Conservation (phyloP, 2,888 invertebrate genomes). For the Lacanobia wlatinum region DNA sequence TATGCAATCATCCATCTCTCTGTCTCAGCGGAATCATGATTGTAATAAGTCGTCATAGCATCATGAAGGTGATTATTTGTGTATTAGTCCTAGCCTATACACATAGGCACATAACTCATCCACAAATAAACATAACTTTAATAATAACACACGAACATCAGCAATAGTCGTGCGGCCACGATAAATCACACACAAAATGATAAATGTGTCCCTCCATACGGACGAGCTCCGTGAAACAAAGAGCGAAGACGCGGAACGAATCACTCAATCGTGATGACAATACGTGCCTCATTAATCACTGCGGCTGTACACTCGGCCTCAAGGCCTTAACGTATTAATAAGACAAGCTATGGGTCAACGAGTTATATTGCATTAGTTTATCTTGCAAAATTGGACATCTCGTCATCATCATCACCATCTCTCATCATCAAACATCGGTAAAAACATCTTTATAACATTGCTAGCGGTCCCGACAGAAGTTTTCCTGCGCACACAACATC, state of each 20-base stretch:
- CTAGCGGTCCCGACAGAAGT: no score
- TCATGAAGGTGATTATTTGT: not conserved
- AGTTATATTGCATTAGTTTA: not conserved
- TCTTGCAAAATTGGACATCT: not conserved
- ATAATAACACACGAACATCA: constrained; percentile 25
- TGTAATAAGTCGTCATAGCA: no score
- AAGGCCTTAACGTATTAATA: constrained; percentile 30
- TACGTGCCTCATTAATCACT: constrained; percentile 57
- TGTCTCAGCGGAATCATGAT: no score
- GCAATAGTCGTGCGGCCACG: constrained; percentile 14
- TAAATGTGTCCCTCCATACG: constrained; percentile 44
- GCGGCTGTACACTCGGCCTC: not conserved
- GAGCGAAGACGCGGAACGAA: constrained; percentile 48
- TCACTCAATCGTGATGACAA: constrained; percentile 60
- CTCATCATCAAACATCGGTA: not conserved
- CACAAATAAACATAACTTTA: not conserved
- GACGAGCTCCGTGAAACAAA: constrained; percentile 49
- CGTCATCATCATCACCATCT: no score
- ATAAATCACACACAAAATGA: constrained; percentile 60
- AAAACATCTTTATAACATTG: no score
- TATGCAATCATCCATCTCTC: no score
- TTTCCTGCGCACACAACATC: no score
- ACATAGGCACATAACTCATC: not conserved
- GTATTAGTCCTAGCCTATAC: not conserved
- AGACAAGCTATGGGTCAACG: not conserved